Evolutionary conservation across 2,797 vertebrate genomes (phyloP).

Genomic region (Vireo griseus): DNA sequence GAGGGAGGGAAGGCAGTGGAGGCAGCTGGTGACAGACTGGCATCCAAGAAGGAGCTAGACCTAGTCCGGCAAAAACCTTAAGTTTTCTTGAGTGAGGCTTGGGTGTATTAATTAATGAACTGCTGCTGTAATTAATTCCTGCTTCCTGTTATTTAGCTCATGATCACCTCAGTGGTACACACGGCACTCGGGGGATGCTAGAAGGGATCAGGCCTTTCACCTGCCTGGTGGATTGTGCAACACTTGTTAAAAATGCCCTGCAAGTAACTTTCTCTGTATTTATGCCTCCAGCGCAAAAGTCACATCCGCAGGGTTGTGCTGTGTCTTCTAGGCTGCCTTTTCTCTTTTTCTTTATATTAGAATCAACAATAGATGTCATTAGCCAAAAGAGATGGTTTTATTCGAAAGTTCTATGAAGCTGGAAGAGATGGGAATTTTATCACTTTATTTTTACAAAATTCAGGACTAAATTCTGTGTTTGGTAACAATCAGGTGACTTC

Average conservation of each 20-base stretch:
- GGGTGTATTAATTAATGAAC: not conserved
- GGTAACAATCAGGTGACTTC: not conserved
- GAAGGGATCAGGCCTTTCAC: not conserved
- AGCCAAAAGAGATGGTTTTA: not conserved
- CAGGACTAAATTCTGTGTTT: not conserved
- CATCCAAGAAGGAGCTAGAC: not conserved
- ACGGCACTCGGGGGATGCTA: not conserved
- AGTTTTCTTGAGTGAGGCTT: not conserved
- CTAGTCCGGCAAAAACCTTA: not conserved
- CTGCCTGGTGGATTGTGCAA: not conserved
- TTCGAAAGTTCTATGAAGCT: not conserved
- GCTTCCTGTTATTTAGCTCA: not conserved
- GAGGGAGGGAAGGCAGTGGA: not conserved
- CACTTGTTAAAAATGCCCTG: not conserved
- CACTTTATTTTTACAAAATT: slow-evolving; percentile 2
- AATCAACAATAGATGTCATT: not conserved
- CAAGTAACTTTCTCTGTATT: not conserved
- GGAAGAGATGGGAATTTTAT: not conserved
- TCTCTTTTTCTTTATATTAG: not conserved
- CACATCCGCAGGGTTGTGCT: not conserved
- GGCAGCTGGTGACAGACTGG: not conserved
- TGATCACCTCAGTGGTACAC: not conserved
- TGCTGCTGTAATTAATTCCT: not conserved
- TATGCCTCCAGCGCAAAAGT: not conserved
- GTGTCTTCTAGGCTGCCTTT: not conserved